Evolutionary conservation across 2,113 vertebrate species (phyloP), one percentile per base, ranked within the genome.

Genomic region (Sceloporus undulatus): DNA sequence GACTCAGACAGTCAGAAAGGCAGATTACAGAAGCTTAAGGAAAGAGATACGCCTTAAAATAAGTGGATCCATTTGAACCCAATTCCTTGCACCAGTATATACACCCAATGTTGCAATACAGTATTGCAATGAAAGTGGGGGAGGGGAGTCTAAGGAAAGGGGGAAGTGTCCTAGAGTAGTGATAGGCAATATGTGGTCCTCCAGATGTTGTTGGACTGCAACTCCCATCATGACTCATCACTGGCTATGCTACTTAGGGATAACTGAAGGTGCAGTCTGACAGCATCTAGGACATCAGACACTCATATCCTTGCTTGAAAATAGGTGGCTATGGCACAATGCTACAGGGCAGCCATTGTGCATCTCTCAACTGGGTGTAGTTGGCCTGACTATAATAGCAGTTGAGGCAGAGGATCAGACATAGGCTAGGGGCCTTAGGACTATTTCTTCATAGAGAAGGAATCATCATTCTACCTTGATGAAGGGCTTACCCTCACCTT

Each of bases 11-110:
- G 11, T 2, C 48, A 19, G 6, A n/a, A 8, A 70, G 9, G 48
- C 74, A 86, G 91, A 89, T 92, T 86, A 92, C 66, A 54, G 70
- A 68, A 86, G 90, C 87, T 95, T 89, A 90, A 29, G 75, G 78
- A 29, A 83, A 80, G 5, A 1, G 65, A 59, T 68, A 48, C 29
- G 29, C 40, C 38, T 59, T 38, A 5, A 9, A 66, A 52, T 9
- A 62, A 54, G 18, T 23, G 40, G 5, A 66, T 25, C 21, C 7
- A 18, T 52, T 38, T 40, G 38, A 68, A 34, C 19, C 74, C 11
- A 18, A 25, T 76, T 29, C 9, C 23, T 70, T 14, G n/a, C n/a
- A 6, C 16, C 38, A 27, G 27, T 40, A 71, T 29, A 38, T 10
- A 68, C 23, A 48, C 19, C 2, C 13, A n/a, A 62, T 29, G 75